Conservation (phyloP, 1,140 invertebrate species). For the Holotrichia oblita region DNA sequence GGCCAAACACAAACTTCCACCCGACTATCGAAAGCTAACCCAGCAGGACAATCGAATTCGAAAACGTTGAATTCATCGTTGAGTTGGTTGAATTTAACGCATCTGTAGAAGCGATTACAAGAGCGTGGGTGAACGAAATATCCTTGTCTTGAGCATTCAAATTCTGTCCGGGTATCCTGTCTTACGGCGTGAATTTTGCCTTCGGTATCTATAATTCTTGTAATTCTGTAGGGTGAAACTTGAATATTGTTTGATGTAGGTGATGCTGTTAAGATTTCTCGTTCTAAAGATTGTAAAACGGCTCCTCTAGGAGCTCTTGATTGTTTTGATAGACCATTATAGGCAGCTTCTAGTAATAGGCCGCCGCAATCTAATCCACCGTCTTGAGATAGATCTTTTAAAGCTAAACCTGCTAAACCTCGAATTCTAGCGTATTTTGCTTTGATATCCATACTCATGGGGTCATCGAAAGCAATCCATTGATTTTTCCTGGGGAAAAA, state of each 20-base stretch:
- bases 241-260: conserved; percentile 67
- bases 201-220: conserved; percentile 75
- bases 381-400: conserved; percentile 62
- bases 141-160: conserved; percentile 79
- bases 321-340: conserved; percentile 66
- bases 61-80: conserved; percentile 80
- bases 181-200: conserved; percentile 75
- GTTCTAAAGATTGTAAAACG: conserved; percentile 65
- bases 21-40: conserved; percentile 80
- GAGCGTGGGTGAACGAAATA: conserved; percentile 83
- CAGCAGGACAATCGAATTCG: conserved; percentile 84
- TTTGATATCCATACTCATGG: conserved; percentile 77
- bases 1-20: conserved; percentile 88
- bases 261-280: conserved; percentile 63
- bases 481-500: conserved; percentile 65
- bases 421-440: conserved; percentile 69
- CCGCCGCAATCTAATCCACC: conserved; percentile 62
- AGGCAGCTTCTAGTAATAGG: conserved; percentile 61
- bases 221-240: conserved; percentile 76
- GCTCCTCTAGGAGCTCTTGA: conserved; percentile 66
- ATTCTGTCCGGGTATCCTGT: conserved; percentile 76
- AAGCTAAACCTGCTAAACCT: conserved; percentile 65
- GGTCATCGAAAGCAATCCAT: conserved; percentile 84
- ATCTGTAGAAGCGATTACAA: conserved; percentile 84
- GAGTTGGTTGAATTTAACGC: conserved; percentile 82